Base-by-base conservation (phyloP, 2,797 vertebrate species). In the Distichodus sexfasciatus region DNA sequence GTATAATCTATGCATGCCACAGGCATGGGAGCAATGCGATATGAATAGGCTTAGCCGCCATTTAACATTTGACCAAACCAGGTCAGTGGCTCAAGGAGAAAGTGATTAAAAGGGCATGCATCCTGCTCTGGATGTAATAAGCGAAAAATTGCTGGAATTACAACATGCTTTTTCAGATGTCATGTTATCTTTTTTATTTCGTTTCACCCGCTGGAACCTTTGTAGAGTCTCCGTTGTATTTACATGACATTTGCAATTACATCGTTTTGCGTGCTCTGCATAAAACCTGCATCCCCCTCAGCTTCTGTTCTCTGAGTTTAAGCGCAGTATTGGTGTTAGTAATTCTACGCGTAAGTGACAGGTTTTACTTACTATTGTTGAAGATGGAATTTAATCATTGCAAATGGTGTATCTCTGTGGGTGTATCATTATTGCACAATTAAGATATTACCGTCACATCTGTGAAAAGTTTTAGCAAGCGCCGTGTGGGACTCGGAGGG, bases 331-430 rank as follows among this genome's bases (percentile, higher is more conserved):
- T 54, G 19, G 9, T 17, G 19, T 54, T 17, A 19, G 29, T 54
- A 54, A 54, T 54, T 21, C 51, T 35, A 17, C 3, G 29, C 5
- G 2, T 51, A n/a, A 51, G 26, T n/a, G 33, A 21, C 33, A 38
- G 10, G 10, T 11, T 24, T 38, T 26, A 21, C 24, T 57, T 8
- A 14, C 36, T 40, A 24, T 58, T 58, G 55, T 58, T 57, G 8
- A n/a, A 3, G 10, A 15, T 41, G 23, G 35, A 58, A 23, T 26
- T 58, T 58, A 58, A 38, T 40, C 38, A 58, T 38, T 26, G 24
- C 54, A 58, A 58, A 58, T 58, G 14, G 40, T n/a, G 55, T 58
- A 41, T 58, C 55, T 58, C 55, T 58, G 36, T 41, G 55, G 55
- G 55, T 24, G 55, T 40, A n/a, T 58, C 35, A 58, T 38, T 38